Base-by-base conservation (phyloP, 1,140 invertebrate genomes). In the Aphis gossypii region DNA sequence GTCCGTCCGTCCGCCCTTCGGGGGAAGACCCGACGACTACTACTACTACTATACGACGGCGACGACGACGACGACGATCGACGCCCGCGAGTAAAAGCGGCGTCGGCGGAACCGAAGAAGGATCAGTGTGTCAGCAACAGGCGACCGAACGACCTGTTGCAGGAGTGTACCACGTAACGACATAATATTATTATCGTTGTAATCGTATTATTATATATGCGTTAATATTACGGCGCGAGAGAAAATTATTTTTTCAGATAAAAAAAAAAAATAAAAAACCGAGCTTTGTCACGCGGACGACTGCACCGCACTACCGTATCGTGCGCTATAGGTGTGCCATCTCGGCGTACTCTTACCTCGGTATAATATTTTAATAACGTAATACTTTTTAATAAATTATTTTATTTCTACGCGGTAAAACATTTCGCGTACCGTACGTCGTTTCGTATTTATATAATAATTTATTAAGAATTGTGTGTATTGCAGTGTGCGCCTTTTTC, bases 41-140 rank as follows among this genome's bases (percentile, higher is more conserved):
- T 82, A n/a, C 60, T 60, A 46, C 90, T 82, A n/a, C 30, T 9
- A 46, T 9, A 9, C 56, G 60, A n/a, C 60, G 60, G 14, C 60
- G 30, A 30, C 60, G 60, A 30, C 68, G 91, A 46, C 91, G 51
- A 41, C 88, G 90, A 92, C 90, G 91, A 48, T 89, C 82, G 92
- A 82, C 92, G 92, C 76, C 92, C 44, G 68, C 82, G 76, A 86
- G 92, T 84, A 56, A 56, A 84, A 86, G 92, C 76, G 92, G 92
- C 92, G 92, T 93, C 92, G 92, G 92, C 82, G 92, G 92, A 54
- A 92, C 76, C 91, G 46, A 41, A 93, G 89, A 44, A 68, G 76
- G 92, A 93, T 93, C 92, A 93, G 92, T 93, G 48, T 93, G 92
- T 93, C 92, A 84, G 92, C 92, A 93, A 93, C 92, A 93, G 92